Conservation (phyloP, 1,140 invertebrate species). For the Diuraphis noxia region DNA sequence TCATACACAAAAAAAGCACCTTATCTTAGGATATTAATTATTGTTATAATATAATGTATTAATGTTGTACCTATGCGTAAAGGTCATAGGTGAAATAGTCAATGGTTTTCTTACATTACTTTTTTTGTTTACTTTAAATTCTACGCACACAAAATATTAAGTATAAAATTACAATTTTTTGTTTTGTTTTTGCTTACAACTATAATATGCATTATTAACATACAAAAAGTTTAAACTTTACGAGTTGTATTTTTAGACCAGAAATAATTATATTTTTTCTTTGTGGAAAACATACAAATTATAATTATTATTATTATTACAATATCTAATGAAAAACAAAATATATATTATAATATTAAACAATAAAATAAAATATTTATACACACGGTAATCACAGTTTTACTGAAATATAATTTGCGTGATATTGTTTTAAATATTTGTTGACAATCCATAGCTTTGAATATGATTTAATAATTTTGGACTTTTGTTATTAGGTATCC, state of each 20-base stretch:
- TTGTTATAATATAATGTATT: too few relatives aligned
- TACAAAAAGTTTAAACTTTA: not conserved
- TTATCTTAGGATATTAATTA: not conserved
- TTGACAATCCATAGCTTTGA: not conserved
- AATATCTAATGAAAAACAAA: not conserved
- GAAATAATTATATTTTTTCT: not conserved
- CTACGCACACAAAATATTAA: constrained; percentile 14
- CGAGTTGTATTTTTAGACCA: not conserved
- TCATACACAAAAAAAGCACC: constrained; percentile 26
- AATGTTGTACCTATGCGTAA: not conserved
- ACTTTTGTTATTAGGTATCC: not conserved
- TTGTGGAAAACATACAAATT: not conserved
- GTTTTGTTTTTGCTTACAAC: constrained; percentile 4
- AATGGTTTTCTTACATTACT: not conserved
- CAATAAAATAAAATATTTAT: not conserved
- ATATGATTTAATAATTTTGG: not conserved
- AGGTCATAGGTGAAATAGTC: not conserved
- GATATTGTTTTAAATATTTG: not conserved
- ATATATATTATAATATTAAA: not conserved
- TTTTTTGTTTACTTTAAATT: not conserved
- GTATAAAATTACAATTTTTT: constrained; percentile 42
- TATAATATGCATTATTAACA: constrained; percentile 23
- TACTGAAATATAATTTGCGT: not conserved
- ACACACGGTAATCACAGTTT: not conserved
- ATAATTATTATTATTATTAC: not conserved